Evolutionary conservation across 2,888 invertebrate species (phyloP).

Genomic region (Cheilosia soror): DNA sequence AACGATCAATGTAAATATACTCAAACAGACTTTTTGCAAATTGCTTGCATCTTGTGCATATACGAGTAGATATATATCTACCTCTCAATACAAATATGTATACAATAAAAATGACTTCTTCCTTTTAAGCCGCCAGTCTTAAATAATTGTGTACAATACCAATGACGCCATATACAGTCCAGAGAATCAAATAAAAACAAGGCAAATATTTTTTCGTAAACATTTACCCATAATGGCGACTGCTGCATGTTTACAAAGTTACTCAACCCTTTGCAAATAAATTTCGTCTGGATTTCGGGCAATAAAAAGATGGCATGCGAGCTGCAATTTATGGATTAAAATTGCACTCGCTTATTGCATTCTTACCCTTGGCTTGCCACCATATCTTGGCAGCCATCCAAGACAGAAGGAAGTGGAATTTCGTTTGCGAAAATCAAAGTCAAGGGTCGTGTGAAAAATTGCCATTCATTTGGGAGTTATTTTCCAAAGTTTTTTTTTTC

Average conservation of each 20-base stretch:
- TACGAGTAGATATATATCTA: background rate
- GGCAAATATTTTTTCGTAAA: constrained; percentile 16
- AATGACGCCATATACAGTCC: background rate
- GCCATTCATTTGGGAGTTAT: background rate
- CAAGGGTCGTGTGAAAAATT: constrained; percentile 21
- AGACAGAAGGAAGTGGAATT: background rate
- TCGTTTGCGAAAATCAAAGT: constrained; percentile 15
- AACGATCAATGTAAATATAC: background rate
- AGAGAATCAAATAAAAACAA: constrained; percentile 10
- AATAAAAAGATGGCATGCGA: background rate
- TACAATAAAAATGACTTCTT: background rate
- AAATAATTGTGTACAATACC: constrained; percentile 4
- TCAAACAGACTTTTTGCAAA: background rate
- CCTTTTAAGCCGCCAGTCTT: background rate
- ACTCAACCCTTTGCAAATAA: constrained; percentile 27
- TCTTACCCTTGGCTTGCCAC: background rate
- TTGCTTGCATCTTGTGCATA: background rate
- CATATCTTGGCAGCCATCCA: constrained; percentile 5
- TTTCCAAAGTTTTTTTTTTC: background rate
- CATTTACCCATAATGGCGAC: constrained; percentile 16
- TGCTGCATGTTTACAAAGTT: constrained; percentile 9
- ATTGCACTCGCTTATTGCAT: background rate
- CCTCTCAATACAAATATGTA: background rate
- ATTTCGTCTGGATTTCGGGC: constrained; percentile 2
- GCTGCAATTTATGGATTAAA: background rate